phyloP scores from a whole-genome alignment of 2,888 invertebrate species.

The Hartigia nigra region DNA sequence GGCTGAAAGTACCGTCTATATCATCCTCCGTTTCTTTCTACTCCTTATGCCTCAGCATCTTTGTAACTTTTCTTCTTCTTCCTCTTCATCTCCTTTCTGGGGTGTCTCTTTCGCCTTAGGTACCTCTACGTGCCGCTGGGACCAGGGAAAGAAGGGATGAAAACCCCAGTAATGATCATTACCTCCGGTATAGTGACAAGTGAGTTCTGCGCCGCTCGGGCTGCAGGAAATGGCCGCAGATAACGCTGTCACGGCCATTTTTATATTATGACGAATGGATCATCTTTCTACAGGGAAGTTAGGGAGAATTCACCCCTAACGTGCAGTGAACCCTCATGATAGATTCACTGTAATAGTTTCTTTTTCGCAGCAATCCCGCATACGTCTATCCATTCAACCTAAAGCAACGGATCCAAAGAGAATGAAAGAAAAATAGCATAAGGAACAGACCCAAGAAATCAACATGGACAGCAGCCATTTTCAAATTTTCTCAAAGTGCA shows the following conservation, averaged over 20 bases:
- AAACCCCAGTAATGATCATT: slow-evolving; percentile 61
- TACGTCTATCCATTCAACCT: background rate
- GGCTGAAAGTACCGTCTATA: slow-evolving; percentile 36
- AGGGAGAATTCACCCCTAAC: slow-evolving; percentile 7
- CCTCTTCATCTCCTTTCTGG: slow-evolving; percentile 31
- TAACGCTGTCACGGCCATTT: slow-evolving; percentile 63
- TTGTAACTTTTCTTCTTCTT: slow-evolving; percentile 24
- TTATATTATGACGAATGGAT: slow-evolving; percentile 63
- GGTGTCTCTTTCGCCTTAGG: slow-evolving; percentile 34
- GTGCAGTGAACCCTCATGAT: slow-evolving; percentile 28
- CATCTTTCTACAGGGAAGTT: slow-evolving; percentile 42
- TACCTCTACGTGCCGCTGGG: slow-evolving; percentile 25
- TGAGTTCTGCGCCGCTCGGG: slow-evolving; percentile 47
- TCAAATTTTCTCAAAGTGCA: slow-evolving; percentile 14
- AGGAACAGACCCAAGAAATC: background rate
- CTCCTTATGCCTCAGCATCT: slow-evolving; percentile 15
- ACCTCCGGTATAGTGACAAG: slow-evolving; percentile 64
- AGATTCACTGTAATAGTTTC: slow-evolving; percentile 41
- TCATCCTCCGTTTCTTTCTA: slow-evolving; percentile 38
- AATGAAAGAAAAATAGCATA: background rate
- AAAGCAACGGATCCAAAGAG: background rate
- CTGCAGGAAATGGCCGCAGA: slow-evolving; percentile 63
- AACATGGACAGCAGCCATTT: slow-evolving; percentile 5
- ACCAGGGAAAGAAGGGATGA: slow-evolving; percentile 30
- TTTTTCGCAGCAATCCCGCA: background rate